Conservation (phyloP, 1,140 invertebrate genomes). For the Anagrus nilaparvatae region DNA sequence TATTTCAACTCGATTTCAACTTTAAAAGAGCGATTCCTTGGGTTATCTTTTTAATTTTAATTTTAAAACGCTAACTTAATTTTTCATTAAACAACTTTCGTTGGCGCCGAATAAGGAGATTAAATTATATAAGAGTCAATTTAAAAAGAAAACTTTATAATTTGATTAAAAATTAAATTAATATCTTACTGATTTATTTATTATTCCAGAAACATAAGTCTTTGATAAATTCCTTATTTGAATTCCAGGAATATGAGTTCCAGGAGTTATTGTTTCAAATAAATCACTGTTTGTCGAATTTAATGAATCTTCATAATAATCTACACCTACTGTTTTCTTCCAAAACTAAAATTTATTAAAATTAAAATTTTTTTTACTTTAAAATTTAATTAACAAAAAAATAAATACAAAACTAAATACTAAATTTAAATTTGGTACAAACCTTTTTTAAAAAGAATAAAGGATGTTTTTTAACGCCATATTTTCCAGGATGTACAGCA, state of each 20-base stretch:
- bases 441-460: constrained; percentile 44
- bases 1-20: no score
- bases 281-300: constrained; percentile 21
- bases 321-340: constrained; percentile 22
- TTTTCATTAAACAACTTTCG: no score
- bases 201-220: constrained; percentile 24
- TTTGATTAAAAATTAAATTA: no score
- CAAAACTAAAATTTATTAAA: constrained; percentile 16
- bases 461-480: constrained; percentile 42
- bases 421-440: constrained; percentile 20
- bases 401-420: neutral
- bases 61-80: no score
- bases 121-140: no score
- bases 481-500: constrained; percentile 44
- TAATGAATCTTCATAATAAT: no score
- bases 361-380: constrained; percentile 31
- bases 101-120: no score
- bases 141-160: no score
- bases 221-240: constrained; percentile 35
- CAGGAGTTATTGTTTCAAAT: constrained; percentile 28
- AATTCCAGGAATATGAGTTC: constrained; percentile 28
- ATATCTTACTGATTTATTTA: constrained; percentile 27
- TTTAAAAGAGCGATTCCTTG: no score
- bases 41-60: no score
- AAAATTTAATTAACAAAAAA: constrained; percentile 20